Conservation (phyloP, 2,888 invertebrate species). For the Catocala nupta region DNA sequence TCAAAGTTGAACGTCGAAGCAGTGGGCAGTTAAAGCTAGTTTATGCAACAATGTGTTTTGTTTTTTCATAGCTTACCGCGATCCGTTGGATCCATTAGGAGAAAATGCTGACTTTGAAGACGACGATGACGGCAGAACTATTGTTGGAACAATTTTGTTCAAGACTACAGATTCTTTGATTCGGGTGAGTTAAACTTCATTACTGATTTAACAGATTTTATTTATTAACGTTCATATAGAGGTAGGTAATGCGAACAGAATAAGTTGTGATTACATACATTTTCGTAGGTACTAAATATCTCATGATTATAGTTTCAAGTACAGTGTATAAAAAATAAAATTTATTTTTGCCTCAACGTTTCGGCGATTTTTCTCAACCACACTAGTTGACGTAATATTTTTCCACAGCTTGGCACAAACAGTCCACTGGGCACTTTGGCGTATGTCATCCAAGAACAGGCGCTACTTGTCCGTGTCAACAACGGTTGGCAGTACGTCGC, state of each 20-base stretch:
- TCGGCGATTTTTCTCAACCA: background rate
- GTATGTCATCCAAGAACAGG: slow-evolving; percentile 97
- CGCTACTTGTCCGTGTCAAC: slow-evolving; percentile 95
- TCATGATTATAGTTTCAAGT: too few relatives aligned
- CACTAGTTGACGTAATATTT: slow-evolving; percentile 14
- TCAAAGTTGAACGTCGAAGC: slow-evolving; percentile 28
- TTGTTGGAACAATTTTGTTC: slow-evolving; percentile 79
- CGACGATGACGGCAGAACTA: slow-evolving; percentile 79
- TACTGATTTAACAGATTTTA: too few relatives aligned
- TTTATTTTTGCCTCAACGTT: background rate
- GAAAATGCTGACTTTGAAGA: slow-evolving; percentile 78
- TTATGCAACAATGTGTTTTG: slow-evolving; percentile 17
- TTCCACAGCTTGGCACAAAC: slow-evolving; percentile 75
- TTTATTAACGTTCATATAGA: too few relatives aligned
- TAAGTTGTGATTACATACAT: too few relatives aligned
- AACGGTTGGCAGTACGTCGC: slow-evolving; percentile 98
- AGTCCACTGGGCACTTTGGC: slow-evolving; percentile 94
- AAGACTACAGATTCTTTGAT: slow-evolving; percentile 79
- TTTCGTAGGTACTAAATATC: too few relatives aligned
- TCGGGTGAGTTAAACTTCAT: slow-evolving; percentile 63
- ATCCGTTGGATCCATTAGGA: slow-evolving; percentile 70
- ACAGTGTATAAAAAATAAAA: too few relatives aligned
- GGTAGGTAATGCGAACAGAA: too few relatives aligned
- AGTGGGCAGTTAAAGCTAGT: slow-evolving; percentile 16
- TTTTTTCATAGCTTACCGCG: slow-evolving; percentile 66